These are phyloP conservation scores for Oxyruncus cristatus DNA, from an alignment of 2,113 vertebrate genomes.

Conservation along the genomic window DNA sequence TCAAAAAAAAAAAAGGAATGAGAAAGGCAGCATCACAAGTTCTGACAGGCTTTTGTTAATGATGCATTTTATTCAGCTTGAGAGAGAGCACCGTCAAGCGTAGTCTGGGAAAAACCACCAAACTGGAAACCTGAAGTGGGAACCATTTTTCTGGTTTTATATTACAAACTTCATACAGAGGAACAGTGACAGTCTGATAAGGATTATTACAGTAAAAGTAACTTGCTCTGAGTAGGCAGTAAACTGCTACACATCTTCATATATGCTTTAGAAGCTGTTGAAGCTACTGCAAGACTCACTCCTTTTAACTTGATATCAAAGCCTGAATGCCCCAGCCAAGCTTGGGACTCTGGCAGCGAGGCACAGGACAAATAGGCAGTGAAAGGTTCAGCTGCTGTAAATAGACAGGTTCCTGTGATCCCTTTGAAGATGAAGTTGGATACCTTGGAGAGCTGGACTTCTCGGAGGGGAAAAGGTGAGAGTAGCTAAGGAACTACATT, in stretches of 20 bases:
- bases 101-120: not conserved
- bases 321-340: not conserved
- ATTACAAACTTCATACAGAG: not conserved
- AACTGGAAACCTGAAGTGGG: not conserved
- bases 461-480: not conserved
- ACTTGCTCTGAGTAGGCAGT: not conserved
- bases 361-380: not conserved
- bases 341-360: not conserved
- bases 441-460: not conserved
- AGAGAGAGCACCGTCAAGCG: not conserved
- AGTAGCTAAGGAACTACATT: not conserved
- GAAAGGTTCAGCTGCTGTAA: not conserved
- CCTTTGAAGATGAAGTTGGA: not conserved
- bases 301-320: not conserved
- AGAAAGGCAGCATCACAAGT: not conserved
- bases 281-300: not conserved
- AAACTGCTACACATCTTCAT: not conserved
- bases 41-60: slow-evolving; percentile 32
- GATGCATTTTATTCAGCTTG: not conserved
- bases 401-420: not conserved
- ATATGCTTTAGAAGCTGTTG: not conserved
- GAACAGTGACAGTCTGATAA: not conserved
- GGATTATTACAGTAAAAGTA: not conserved
- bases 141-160: not conserved
- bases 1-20: not conserved